These are phyloP conservation scores for Lamproptera curius DNA, from an alignment of 2,888 invertebrate species.

Conservation along the genomic window DNA sequence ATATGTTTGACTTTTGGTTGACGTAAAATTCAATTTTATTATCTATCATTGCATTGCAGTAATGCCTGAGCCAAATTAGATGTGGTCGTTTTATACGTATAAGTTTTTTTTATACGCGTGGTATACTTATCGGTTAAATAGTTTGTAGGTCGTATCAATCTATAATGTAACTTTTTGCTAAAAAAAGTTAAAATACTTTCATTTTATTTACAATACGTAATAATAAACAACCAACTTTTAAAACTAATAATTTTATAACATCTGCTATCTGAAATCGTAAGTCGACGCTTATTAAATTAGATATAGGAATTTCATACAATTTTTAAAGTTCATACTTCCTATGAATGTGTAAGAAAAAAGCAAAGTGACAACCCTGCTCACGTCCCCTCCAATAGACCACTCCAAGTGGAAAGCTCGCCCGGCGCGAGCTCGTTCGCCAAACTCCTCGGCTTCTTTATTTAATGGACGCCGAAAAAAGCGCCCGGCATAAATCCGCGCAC, in stretches of 20 bases:
- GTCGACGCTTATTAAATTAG: not conserved
- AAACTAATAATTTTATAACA: not conserved
- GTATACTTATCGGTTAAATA: too few species aligned
- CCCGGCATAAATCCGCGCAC: slow-evolving; percentile 73
- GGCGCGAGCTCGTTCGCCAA: slow-evolving; percentile 77
- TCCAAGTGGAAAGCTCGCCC: slow-evolving; percentile 75
- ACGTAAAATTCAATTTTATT: not conserved
- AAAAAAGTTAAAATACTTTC: not conserved
- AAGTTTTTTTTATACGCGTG: too few species aligned
- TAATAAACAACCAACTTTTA: not conserved
- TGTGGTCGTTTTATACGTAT: not conserved
- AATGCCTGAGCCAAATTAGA: not conserved
- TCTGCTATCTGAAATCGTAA: too few species aligned
- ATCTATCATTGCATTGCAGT: not conserved
- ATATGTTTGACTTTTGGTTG: not conserved
- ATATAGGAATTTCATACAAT: not conserved
- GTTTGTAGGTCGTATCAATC: not conserved
- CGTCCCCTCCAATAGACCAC: slow-evolving; percentile 53
- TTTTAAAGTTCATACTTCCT: not conserved
- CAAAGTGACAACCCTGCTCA: slow-evolving; percentile 26
- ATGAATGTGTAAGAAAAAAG: not conserved
- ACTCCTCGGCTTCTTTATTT: slow-evolving; percentile 76
- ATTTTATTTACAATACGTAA: not conserved
- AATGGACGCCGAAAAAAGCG: slow-evolving; percentile 74
- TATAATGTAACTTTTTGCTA: not conserved